phyloP scores from a whole-genome alignment of 2,888 invertebrate species.

The Nephrotoma guestfalica region DNA sequence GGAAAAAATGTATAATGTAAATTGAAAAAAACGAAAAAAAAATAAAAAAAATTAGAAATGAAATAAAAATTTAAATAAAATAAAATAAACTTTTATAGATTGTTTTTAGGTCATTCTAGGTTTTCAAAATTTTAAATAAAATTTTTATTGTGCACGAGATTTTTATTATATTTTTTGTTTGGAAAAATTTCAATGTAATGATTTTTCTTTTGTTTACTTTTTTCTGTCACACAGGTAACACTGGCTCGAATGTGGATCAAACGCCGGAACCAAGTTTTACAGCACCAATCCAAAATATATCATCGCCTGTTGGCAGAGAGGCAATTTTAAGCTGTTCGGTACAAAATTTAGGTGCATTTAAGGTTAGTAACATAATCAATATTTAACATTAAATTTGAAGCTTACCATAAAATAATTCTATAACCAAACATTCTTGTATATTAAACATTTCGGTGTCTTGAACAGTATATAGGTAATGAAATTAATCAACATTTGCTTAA shows the following conservation, averaged over 20 bases:
- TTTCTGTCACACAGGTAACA: neutral
- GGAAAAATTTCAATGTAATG: neutral
- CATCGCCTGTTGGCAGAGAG: slow-evolving; percentile 7
- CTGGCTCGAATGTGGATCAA: neutral
- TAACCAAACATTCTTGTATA: too few relatives aligned
- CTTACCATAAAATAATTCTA: too few relatives aligned
- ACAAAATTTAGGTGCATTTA: slow-evolving; percentile 9
- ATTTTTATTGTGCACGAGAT: neutral
- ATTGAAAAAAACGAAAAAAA: neutral
- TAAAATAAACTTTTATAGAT: neutral
- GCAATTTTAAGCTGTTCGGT: slow-evolving; percentile 9
- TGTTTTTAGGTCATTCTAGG: neutral
- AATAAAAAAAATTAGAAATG: neutral
- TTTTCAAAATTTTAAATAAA: neutral
- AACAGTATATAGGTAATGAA: too few relatives aligned
- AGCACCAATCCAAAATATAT: slow-evolving; percentile 10
- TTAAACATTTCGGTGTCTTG: too few relatives aligned
- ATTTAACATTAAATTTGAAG: neutral
- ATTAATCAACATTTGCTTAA: too few relatives aligned
- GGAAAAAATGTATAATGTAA: neutral
- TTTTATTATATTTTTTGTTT: neutral
- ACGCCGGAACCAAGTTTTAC: slow-evolving; percentile 9
- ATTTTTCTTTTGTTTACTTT: neutral
- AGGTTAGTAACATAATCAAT: neutral
- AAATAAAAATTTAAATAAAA: neutral